phyloP scores from a whole-genome alignment of 2,888 invertebrate species.

The Drosophila bunnanda region DNA sequence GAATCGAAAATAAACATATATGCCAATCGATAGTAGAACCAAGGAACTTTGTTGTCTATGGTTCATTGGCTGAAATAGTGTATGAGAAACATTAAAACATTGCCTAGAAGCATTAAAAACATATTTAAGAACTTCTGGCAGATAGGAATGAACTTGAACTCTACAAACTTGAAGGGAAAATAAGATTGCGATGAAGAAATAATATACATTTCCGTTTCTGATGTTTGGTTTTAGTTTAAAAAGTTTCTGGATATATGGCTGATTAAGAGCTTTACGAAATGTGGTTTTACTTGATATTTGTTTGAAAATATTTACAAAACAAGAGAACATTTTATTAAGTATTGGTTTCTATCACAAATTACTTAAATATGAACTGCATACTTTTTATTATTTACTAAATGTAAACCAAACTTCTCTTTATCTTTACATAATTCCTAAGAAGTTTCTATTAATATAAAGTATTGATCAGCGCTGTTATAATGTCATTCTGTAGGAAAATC shows the following conservation, averaged over 20 bases:
- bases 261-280: neutral
- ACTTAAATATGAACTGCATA: neutral
- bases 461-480: too few relatives aligned
- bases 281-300: too few relatives aligned
- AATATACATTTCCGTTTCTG: slow-evolving; percentile 11
- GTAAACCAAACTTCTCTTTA: neutral
- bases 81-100: neutral
- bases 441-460: too few relatives aligned
- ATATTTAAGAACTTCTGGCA: neutral
- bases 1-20: slow-evolving; percentile 31
- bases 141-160: slow-evolving; percentile 43
- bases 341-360: neutral
- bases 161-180: neutral
- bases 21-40: slow-evolving; percentile 25
- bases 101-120: neutral
- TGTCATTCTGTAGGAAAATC: too few relatives aligned
- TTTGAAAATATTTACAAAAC: neutral
- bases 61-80: slow-evolving; percentile 19
- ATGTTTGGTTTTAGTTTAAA: neutral
- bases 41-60: slow-evolving; percentile 22
- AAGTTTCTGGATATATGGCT: neutral
- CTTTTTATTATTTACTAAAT: neutral
- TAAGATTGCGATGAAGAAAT: neutral
- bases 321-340: neutral
- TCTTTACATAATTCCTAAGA: too few relatives aligned